Evolutionary conservation across 2,797 vertebrate species (phyloP).

Genomic region (Lycodopsis pacificus): DNA sequence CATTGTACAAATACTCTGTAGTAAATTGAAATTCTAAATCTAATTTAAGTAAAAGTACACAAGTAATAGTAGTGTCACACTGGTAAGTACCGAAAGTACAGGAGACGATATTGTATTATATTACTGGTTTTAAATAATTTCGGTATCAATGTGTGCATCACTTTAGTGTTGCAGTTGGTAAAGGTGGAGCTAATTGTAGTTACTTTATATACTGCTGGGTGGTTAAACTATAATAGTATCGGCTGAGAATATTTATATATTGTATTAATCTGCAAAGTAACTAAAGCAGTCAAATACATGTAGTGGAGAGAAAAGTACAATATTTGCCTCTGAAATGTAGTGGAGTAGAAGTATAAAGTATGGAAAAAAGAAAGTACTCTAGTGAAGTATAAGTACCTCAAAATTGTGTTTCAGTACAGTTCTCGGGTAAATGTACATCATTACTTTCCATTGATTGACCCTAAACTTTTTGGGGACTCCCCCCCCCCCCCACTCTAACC

Average conservation of each 20-base stretch:
- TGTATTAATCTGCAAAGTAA: not conserved
- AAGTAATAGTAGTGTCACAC: not conserved
- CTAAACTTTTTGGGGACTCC: conserved; percentile 2
- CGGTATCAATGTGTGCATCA: too few relatives aligned
- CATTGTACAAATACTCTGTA: not conserved
- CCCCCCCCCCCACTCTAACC: conserved; percentile 4
- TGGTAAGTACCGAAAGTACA: not conserved
- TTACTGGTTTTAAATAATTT: not conserved
- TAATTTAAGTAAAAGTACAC: not conserved
- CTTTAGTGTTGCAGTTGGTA: not conserved
- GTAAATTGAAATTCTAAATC: not conserved
- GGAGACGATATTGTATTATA: not conserved
- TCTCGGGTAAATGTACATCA: not conserved
- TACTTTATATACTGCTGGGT: not conserved
- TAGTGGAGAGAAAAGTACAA: not conserved
- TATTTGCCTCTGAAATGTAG: not conserved
- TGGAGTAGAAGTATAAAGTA: not conserved
- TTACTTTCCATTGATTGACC: not conserved
- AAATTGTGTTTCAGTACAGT: not conserved
- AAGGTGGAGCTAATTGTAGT: not conserved
- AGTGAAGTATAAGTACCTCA: not conserved
- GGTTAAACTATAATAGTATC: not conserved
- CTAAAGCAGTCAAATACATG: not conserved
- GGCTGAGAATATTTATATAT: not conserved
- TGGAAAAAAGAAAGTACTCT: not conserved